Base-by-base conservation (phyloP, 2,797 vertebrate genomes). In the Dendrocincla fuliginosa region DNA sequence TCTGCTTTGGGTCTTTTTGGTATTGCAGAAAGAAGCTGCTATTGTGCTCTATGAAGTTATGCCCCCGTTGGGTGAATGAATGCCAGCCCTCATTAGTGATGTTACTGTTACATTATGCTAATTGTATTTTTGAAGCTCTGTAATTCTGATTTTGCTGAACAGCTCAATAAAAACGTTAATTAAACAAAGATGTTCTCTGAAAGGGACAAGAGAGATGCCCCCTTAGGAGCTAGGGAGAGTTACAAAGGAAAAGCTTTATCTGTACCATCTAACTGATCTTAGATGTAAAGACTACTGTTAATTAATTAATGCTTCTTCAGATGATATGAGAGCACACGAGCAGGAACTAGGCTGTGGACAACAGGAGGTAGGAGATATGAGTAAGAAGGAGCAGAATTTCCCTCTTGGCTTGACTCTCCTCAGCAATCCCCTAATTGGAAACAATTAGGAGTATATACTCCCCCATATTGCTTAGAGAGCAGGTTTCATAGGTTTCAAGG, bases 91-190 rank as follows among this genome's bases (percentile, higher is more conserved):
- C 87, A 63, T 86, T 97, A 92, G 61, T 28, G 56, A 75, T 56
- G 87, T 56, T 80, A 78, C 84, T 93, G 81, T 78, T 95, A 67
- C 69, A 84, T 83, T 91, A 93, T 84, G 82, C 52, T 91, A 92
- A 93, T 96, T 94, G 84, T 88, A 49, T 76, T 94, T 93, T 84
- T 90, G 91, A 94, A 95, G 69, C 55, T 67, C 69, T 76, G 73
- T 81, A 91, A 88, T 73, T 87, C 76, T 63, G 69, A 81, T 67
- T 94, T 97, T 93, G 92, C 82, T 91, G 69, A 96, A 84, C 27
- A 73, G 76, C 87, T 78, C 79, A 86, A 94, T 88, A 56, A 87
- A 84, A 93, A 88, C 56, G 39, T 91, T 93, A 95, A 97, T 95
- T 92, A 84, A 84, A 90, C 69, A 78, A 92, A 90, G 20, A 89